phyloP scores from a whole-genome alignment of 2,797 vertebrate species.

The Aotus griseimembra region DNA sequence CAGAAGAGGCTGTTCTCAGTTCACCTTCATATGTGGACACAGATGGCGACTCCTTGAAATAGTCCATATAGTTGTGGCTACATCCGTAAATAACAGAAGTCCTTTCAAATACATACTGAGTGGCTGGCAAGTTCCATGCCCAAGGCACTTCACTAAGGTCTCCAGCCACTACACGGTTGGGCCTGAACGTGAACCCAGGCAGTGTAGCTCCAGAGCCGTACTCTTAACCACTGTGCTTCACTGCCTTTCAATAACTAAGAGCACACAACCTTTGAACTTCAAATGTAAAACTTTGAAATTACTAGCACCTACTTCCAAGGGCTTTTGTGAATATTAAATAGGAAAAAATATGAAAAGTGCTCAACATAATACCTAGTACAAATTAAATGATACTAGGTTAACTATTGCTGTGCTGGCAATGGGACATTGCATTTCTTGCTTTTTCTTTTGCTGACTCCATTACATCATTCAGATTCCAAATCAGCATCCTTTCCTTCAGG shows the following conservation, averaged over 20 bases:
- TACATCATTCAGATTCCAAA: background rate
- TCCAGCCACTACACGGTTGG: background rate
- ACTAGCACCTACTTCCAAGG: background rate
- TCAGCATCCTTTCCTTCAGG: background rate
- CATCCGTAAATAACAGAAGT: background rate
- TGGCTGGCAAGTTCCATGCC: background rate
- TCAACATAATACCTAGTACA: background rate
- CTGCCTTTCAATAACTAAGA: background rate
- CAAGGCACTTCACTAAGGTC: background rate
- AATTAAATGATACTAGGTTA: background rate
- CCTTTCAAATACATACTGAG: background rate
- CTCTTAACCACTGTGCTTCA: no score
- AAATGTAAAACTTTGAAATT: slow-evolving; percentile 6
- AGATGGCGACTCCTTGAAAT: background rate
- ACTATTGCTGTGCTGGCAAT: background rate
- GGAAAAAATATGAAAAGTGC: background rate
- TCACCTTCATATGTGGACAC: background rate
- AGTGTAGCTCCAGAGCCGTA: background rate
- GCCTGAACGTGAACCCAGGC: background rate
- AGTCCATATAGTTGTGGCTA: background rate
- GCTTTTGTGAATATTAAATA: background rate
- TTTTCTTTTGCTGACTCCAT: background rate
- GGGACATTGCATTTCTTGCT: background rate
- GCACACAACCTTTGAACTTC: background rate
- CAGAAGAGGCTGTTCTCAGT: background rate